Percentiles rank a stretch among this genome's conserved stretches.
phyloP scores from a whole-genome alignment of 2,113 vertebrate genomes.

The Empidonax alnorum region DNA sequence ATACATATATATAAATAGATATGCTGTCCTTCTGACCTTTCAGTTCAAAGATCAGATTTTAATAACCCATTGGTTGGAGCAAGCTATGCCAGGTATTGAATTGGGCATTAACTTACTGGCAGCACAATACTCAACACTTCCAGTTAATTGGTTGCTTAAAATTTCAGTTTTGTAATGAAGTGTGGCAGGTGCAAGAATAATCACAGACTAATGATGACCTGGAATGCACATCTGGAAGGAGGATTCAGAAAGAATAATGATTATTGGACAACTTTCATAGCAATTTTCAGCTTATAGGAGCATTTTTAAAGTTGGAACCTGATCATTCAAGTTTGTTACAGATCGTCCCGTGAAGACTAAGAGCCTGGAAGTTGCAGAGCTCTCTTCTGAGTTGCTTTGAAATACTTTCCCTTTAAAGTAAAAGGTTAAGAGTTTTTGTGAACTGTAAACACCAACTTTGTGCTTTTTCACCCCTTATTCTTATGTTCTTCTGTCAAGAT shows the following conservation, averaged over 20 bases:
- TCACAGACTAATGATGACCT: not conserved
- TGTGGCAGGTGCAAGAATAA: not conserved
- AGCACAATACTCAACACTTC: not conserved
- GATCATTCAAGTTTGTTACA: not conserved
- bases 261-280: not conserved
- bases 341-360: not conserved
- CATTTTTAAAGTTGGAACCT: not conserved
- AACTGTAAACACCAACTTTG: not conserved
- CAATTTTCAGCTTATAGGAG: not conserved
- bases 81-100: not conserved
- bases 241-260: not conserved
- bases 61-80: not conserved
- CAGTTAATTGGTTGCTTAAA: not conserved
- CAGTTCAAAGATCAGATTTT: not conserved
- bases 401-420: not conserved
- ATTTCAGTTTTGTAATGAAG: not conserved
- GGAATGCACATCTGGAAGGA: not conserved
- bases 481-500: not conserved
- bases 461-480: not conserved
- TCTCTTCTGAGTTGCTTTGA: not conserved
- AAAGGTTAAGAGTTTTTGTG: not conserved
- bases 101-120: not conserved
- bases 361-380: not conserved
- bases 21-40: not conserved
- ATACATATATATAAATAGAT: not conserved